Base-by-base conservation (phyloP, 2,113 vertebrate genomes). In the Carlito syrichta region DNA sequence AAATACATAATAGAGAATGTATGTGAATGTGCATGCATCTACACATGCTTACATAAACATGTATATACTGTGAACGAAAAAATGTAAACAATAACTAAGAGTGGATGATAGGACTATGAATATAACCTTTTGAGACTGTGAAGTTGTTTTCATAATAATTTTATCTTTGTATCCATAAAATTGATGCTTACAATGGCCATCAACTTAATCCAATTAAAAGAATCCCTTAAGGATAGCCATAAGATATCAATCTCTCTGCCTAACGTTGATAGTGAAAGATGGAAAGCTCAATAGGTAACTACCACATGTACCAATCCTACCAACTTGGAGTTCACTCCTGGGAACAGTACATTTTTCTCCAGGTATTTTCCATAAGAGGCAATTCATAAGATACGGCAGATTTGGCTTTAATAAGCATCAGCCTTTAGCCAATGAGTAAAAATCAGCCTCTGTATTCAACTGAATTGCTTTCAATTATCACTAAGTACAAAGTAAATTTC, bases 391-490 rank as follows among this genome's bases (percentile, higher is more conserved):
- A 71, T 7, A 81, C 38, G 60, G 32, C 20, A 86, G 81, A 73
- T 63, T 10, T 91, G 73, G n/a, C 56, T 50, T 78, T 81, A 83
- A 66, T 60, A 66, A 86, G 68, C 90, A 85, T 38, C 58, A 90
- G 94, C 62, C n/a, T 92, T 79, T 50, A 90, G n/a, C 86, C 76
- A 82, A 23, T n/a, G 79, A 95, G 45, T 76, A 87, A 32, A 93
- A 91, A 94, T 94, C 78, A 96, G n/a, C 45, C 45, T 93, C 86
- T 79, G 38, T 63, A 89, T 79, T 88, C 96, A 96, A 87, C 52
- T 76, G 89, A 96, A 91, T 23, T 89, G 88, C 48, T 97, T 97
- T 94, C 83, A 90, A 93, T 95, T 91, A 94, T 83, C 86, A 88
- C 58, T 91, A 96, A 89, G 74, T 23, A 93, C 40, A 95, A 0